Evolutionary conservation across 2,113 vertebrate genomes (phyloP), one percentile per base, ranked within the genome.

Genomic region (Oncorhynchus tshawytscha): DNA sequence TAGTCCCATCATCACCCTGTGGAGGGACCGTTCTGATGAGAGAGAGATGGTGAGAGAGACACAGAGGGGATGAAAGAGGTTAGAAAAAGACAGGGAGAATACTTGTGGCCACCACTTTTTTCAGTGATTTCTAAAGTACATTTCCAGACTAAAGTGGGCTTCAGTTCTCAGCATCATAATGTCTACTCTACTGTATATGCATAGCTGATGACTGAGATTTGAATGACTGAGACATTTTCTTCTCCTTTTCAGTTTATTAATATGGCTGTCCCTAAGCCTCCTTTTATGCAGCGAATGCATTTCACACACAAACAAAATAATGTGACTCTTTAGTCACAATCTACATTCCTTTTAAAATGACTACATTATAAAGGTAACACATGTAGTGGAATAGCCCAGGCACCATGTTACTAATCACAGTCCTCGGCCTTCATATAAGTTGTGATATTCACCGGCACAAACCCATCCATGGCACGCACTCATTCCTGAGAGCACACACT

Each of bases 1-100:
- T 54, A 72, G 62, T 64, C 73, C 74, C 64, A 74, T 82, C 80
- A 79, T 83, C 60, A 75, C 78, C 31, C 82, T 77, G 73, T 76
- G 45, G 81, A 51, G 59, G 45, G 39, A 49, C 16, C 9, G 48
- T 64, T 51, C 16, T 74, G 29, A 64, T 74, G 77, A 45, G 45
- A 57, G 64, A 60, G 16, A 9, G 29, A 51, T 29, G 31, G 67
- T 31, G 68, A 3, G 9, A 45, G 2, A 45, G 39, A 45, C 39
- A 45, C 39, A 45, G 39, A 45, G 39, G 39, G 9, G 39, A 45
- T 45, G 39, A 45, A 45, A 45, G 39, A 45, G 39, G 8, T 45
- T 45, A 45, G 39, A 6, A 45, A 72, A 13, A 24, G 27, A 72
- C 25, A 67, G 70, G 80, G 74, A 34, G 74, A 80, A 3, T 71